Evolutionary conservation across 2,113 vertebrate genomes (phyloP), one percentile per base, ranked within the genome.

Genomic region (Phyllostomus discolor): DNA sequence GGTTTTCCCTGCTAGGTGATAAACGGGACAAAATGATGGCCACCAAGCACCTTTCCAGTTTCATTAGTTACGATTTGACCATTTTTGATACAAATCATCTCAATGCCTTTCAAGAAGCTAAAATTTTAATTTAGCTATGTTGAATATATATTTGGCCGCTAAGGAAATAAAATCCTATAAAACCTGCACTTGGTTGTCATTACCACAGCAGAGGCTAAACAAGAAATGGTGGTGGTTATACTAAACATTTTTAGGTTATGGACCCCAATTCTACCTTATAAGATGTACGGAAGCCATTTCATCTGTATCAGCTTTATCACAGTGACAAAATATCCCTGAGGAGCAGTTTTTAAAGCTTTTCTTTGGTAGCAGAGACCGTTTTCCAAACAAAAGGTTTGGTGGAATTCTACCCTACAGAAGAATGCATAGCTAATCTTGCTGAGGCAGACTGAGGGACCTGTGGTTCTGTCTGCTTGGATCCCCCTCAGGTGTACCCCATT

Each of bases 271-370:
- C 70, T 91, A 95, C 46, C 64, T 82, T 81, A 82, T 24, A 80
- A 97, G 88, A 88, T 12, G 24, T 64, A 91, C 12, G 11, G 43
- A 69, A 95, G 57, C 57, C 93, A 73, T 86, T 96, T 90, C 86
- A 96, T 43, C 64, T 86, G 35, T 12, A 87, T 38, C 48, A 88
- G 50, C 92, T 95, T 79, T 92, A 69, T 75, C 52, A 91, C 22
- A 22, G 26, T 67, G 48, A 62, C 54, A 82, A 94, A 85, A 67
- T 67, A 88, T 22, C 15, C 26, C 75, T 69, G 7, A 89, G 19
- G 4, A 86, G 31, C 64, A n/a, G 59, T 82, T 91, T 88, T 73
- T 73, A 95, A 89, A 91, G 67, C 10, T 70, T 57, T 88, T 66
- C 75, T 90, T 86, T 91, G 7, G 57, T 76, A 79, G 41, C 9